A percentile compares a stretch with the other conserved stretches of the same genome.
Conservation (phyloP, 2,113 vertebrate species). For the Poeciliopsis prolifica region DNA sequence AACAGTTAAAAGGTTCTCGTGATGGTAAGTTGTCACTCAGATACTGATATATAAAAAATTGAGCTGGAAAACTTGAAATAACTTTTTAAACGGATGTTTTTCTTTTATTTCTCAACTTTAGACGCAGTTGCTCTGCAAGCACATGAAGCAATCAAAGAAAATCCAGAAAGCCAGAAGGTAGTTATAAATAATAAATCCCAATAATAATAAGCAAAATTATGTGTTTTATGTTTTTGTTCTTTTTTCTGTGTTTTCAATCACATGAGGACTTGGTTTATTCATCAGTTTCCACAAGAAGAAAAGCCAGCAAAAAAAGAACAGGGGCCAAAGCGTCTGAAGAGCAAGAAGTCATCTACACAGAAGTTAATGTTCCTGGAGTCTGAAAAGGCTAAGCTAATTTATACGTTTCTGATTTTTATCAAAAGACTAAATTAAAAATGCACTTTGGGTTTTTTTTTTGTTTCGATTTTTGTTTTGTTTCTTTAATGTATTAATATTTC, state of each 20-base stretch:
- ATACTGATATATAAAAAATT: background rate
- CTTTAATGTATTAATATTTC: no score
- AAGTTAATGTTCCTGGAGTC: background rate
- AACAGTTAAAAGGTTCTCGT: background rate
- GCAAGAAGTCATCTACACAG: constrained; percentile 36
- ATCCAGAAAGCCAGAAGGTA: constrained; percentile 27
- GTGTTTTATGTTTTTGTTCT: background rate
- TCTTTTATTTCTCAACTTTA: constrained; percentile 7
- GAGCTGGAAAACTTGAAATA: fast-evolving
- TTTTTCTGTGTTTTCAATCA: constrained; percentile 12
- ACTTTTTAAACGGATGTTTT: background rate
- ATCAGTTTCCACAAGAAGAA: background rate
- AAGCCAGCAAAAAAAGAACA: background rate
- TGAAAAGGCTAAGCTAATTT: background rate
- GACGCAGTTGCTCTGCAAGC: constrained; percentile 8
- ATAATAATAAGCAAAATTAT: background rate
- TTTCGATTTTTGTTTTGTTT: no score
- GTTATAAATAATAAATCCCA: background rate
- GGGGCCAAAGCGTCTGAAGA: background rate
- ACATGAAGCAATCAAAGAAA: background rate
- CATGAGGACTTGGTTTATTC: constrained; percentile 47
- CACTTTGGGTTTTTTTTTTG: background rate
- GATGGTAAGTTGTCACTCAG: constrained; percentile 16
- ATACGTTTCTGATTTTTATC: background rate
- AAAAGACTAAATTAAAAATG: background rate